These are phyloP conservation scores for Columba livia DNA, from an alignment of 2,113 vertebrate genomes.

Conservation along the genomic window DNA sequence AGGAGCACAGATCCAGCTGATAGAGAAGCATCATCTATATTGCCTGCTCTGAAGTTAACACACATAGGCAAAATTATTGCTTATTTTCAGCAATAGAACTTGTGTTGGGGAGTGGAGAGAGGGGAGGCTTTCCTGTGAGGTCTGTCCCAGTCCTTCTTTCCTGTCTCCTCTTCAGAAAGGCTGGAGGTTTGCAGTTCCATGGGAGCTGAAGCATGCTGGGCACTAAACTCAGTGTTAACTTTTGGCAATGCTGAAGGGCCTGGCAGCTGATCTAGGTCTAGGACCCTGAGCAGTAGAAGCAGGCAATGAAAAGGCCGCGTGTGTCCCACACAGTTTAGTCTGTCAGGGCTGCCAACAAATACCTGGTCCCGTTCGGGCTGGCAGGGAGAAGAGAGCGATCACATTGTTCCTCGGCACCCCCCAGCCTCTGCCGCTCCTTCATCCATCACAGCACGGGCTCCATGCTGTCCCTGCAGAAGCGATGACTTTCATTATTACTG, in stretches of 20 bases:
- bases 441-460: fast-evolving
- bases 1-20: neutral
- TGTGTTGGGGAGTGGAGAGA: neutral
- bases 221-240: neutral
- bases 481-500: neutral
- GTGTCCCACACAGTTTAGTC: neutral
- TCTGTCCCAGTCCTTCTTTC: neutral
- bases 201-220: neutral
- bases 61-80: neutral
- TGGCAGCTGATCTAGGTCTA: neutral
- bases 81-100: neutral
- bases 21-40: neutral
- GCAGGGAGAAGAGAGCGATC: neutral
- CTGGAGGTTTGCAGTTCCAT: fast-evolving
- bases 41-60: neutral
- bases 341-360: neutral
- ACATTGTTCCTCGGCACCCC: neutral
- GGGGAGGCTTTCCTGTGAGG: neutral
- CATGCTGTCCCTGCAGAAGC: neutral
- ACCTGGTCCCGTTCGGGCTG: neutral
- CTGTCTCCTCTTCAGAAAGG: neutral
- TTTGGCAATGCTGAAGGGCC: neutral
- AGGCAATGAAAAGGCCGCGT: neutral
- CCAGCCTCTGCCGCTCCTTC: neutral
- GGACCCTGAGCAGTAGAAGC: neutral